A percentile compares a stretch with the other conserved stretches of the same genome.
phyloP scores from a whole-genome alignment of 2,113 vertebrate species.

The Odocoileus hemionus region DNA sequence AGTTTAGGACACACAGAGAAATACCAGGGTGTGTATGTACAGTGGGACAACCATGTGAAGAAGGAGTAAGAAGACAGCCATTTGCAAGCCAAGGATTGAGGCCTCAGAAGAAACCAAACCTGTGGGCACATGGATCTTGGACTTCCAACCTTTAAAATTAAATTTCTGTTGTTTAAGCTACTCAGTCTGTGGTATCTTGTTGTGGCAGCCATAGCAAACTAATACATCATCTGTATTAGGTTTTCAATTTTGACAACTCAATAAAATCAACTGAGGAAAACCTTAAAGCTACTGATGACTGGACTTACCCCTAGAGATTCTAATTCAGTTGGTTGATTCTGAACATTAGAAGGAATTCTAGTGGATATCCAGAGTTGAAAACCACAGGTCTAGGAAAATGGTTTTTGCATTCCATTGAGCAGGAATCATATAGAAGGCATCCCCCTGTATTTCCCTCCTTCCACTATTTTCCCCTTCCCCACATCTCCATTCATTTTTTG shows the following conservation, averaged over 20 bases:
- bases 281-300: background rate
- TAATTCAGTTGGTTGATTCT: background rate
- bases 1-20: background rate
- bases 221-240: background rate
- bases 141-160: background rate
- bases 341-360: background rate
- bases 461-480: background rate
- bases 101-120: background rate
- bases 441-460: background rate
- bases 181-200: background rate
- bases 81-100: background rate
- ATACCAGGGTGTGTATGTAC: background rate
- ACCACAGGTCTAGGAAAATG: background rate
- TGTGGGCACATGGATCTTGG: background rate
- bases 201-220: background rate
- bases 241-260: background rate
- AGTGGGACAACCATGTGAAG: background rate
- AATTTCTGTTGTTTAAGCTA: background rate
- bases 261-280: background rate
- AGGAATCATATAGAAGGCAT: background rate
- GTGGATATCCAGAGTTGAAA: background rate
- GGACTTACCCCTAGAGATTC: background rate
- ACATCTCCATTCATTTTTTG: background rate
- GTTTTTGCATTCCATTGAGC: background rate
- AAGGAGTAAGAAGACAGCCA: background rate